Conservation (phyloP, 2,113 vertebrate species). For the Shinisaurus crocodilurus region DNA sequence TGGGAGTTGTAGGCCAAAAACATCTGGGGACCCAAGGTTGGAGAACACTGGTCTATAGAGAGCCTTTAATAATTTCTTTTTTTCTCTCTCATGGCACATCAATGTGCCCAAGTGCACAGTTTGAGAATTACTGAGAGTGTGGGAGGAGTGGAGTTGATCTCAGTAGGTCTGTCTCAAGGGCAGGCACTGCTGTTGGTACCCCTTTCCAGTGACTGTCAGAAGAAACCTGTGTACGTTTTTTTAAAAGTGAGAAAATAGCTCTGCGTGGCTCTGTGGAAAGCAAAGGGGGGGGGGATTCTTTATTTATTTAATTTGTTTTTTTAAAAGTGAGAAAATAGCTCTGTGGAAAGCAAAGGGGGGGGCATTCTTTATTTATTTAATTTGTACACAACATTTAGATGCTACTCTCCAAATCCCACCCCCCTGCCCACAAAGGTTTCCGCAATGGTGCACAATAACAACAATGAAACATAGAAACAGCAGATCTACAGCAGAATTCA, state of each 20-base stretch:
- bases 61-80: background rate
- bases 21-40: no score
- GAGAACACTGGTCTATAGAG: no score
- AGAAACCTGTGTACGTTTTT: background rate
- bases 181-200: background rate
- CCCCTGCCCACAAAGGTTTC: background rate
- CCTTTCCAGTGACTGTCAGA: background rate
- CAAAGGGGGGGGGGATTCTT: no score
- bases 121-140: background rate
- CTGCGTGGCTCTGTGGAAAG: background rate
- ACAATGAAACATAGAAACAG: background rate
- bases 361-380: background rate
- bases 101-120: no score
- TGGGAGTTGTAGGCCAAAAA: no score
- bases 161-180: background rate
- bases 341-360: background rate
- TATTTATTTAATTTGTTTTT: no score
- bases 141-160: background rate
- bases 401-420: background rate
- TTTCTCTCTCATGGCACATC: background rate
- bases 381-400: no score
- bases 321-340: background rate
- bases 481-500: background rate
- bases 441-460: background rate
- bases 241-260: conserved; percentile 5